Conservation (phyloP, 2,888 invertebrate species). For the Metallyticus violacea region DNA sequence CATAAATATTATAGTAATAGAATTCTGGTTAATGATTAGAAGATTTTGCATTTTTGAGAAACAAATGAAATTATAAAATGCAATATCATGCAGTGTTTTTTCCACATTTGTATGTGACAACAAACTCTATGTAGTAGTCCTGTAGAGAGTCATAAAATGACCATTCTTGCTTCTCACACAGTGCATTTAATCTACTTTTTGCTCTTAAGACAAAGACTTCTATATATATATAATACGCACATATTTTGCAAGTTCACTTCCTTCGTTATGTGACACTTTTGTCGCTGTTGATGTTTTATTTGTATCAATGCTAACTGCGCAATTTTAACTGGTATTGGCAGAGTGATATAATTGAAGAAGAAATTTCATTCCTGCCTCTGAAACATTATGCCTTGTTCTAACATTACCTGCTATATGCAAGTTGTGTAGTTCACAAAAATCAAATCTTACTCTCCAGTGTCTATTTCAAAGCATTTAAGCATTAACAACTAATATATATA, state of each 20-base stretch:
- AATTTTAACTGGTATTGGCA: not conserved
- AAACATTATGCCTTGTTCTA: not conserved
- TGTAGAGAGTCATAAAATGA: not conserved
- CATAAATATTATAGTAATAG: not conserved
- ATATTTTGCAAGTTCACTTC: not conserved
- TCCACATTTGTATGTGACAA: not conserved
- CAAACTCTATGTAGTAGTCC: not conserved
- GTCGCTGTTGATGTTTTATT: not conserved
- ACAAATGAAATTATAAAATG: not conserved
- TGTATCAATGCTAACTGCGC: not conserved
- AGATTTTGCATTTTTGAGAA: not conserved
- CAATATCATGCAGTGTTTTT: not conserved
- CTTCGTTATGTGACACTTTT: not conserved
- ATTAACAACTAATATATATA: not conserved
- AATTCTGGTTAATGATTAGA: not conserved
- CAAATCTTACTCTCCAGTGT: not conserved
- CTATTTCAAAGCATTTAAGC: not conserved
- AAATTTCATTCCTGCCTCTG: not conserved
- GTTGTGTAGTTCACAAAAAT: not conserved
- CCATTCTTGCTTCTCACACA: not conserved
- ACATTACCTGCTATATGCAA: not conserved
- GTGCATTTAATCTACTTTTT: not conserved
- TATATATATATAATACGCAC: not conserved
- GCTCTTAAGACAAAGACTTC: not conserved
- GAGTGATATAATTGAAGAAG: not conserved